These are phyloP conservation scores for Karalla daura DNA, from an alignment of 2,797 vertebrate species.

Conservation along the genomic window DNA sequence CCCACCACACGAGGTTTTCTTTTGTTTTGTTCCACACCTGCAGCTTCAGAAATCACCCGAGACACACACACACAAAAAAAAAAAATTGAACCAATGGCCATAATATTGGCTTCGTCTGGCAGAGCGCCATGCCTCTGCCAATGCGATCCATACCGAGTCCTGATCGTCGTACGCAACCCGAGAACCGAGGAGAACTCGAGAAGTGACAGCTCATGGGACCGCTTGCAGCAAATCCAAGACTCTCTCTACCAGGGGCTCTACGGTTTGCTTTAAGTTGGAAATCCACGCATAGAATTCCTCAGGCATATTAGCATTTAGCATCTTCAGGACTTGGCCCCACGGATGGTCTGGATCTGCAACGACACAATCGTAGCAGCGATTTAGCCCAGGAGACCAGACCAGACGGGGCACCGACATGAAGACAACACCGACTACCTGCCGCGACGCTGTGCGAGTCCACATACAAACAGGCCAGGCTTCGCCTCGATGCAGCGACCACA, in stretches of 20 bases:
- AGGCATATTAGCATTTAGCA: slow-evolving; percentile 80
- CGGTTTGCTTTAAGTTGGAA: slow-evolving; percentile 69
- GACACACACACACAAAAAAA: too few species aligned
- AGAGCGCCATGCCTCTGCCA: background rate
- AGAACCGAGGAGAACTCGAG: background rate
- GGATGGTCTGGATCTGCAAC: slow-evolving; percentile 83
- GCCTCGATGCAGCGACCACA: too few species aligned
- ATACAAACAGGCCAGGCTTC: background rate
- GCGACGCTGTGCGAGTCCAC: too few species aligned
- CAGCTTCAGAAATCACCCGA: background rate
- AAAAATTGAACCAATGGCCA: background rate
- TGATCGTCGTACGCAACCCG: too few species aligned
- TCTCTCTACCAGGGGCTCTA: slow-evolving; percentile 72
- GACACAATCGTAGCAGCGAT: slow-evolving; percentile 83
- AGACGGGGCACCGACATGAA: slow-evolving; percentile 11
- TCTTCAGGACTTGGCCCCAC: slow-evolving; percentile 82
- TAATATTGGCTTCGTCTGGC: background rate
- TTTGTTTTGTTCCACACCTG: too few species aligned
- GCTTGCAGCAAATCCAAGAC: slow-evolving; percentile 71
- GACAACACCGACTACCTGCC: too few species aligned
- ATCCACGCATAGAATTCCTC: slow-evolving; percentile 81
- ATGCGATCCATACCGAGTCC: too few species aligned
- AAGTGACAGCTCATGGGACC: slow-evolving; percentile 28
- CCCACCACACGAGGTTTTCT: too few species aligned
- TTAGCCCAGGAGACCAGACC: slow-evolving; percentile 66